Evolutionary conservation across 2,797 vertebrate genomes (phyloP).

Genomic region (Enteromius anoplus): DNA sequence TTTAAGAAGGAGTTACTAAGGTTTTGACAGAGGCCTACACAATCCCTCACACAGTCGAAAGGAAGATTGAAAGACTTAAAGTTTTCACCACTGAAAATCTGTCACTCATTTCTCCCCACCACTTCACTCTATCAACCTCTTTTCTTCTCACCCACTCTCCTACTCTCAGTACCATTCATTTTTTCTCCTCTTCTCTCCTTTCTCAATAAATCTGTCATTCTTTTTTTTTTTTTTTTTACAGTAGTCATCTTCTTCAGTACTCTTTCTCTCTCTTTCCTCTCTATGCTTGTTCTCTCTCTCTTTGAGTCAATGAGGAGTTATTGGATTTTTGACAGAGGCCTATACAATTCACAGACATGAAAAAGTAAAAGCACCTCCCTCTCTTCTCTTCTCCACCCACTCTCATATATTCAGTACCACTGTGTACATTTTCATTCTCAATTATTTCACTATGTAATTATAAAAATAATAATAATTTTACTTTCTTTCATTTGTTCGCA

Average conservation of each 20-base stretch:
- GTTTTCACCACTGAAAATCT: slow-evolving; percentile 68
- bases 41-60: slow-evolving; percentile 41
- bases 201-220: slow-evolving; percentile 36
- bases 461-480: neutral
- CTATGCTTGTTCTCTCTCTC: neutral
- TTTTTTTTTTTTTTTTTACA: slow-evolving; percentile 14
- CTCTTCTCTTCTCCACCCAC: slow-evolving; percentile 9
- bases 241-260: slow-evolving; percentile 7
- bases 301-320: slow-evolving; percentile 18
- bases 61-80: slow-evolving; percentile 63
- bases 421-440: slow-evolving; percentile 42
- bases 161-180: slow-evolving; percentile 14
- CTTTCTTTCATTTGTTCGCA: slow-evolving; percentile 41
- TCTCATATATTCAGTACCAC: neutral
- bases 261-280: neutral
- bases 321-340: slow-evolving; percentile 15
- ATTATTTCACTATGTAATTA: slow-evolving; percentile 20
- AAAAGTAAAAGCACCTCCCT: slow-evolving; percentile 7
- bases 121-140: slow-evolving; percentile 29
- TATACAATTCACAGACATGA: slow-evolving; percentile 3
- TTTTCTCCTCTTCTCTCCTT: slow-evolving; percentile 18
- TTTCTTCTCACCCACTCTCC: slow-evolving; percentile 48
- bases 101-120: slow-evolving; percentile 65
- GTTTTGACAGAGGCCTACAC: slow-evolving; percentile 47
- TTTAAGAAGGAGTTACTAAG: slow-evolving; percentile 41